A percentile compares a stretch with the other conserved stretches of the same genome.
phyloP scores from a whole-genome alignment of 35 echinoderm and acorn worm species.

The Lytechinus variegatus region DNA sequence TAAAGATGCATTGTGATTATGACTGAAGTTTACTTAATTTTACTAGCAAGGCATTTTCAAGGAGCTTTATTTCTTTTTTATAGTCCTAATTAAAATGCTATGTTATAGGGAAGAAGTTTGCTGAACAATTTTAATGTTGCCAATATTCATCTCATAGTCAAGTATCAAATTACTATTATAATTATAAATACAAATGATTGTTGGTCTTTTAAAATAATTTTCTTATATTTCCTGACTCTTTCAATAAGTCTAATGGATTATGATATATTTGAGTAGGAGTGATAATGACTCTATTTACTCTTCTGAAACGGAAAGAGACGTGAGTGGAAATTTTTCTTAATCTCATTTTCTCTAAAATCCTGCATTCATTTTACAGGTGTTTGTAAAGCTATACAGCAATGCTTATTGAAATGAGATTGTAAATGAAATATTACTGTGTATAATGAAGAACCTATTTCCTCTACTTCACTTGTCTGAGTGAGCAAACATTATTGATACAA shows the following conservation, averaged over 20 bases:
- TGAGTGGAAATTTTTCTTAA: not conserved
- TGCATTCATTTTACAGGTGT: not conserved
- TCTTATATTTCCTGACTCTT: no score
- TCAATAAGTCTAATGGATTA: no score
- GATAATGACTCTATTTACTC: not conserved
- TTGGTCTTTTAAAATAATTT: not conserved
- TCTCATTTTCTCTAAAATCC: not conserved
- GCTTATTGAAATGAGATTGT: no score
- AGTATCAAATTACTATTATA: not conserved
- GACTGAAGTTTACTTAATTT: no score
- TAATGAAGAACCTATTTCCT: not conserved
- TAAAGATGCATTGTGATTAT: no score
- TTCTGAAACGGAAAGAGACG: not conserved
- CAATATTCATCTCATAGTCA: not conserved
- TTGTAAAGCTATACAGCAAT: not conserved
- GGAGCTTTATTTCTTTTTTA: no score
- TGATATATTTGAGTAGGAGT: not conserved
- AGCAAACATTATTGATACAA: not conserved
- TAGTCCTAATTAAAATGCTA: no score
- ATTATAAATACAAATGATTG: not conserved
- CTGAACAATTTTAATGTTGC: no score
- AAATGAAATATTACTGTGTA: not conserved
- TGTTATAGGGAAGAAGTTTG: no score
- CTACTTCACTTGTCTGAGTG: not conserved
- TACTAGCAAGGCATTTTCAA: no score